Base-by-base conservation (phyloP, 2,888 invertebrate species). In the Xanthia togata region DNA sequence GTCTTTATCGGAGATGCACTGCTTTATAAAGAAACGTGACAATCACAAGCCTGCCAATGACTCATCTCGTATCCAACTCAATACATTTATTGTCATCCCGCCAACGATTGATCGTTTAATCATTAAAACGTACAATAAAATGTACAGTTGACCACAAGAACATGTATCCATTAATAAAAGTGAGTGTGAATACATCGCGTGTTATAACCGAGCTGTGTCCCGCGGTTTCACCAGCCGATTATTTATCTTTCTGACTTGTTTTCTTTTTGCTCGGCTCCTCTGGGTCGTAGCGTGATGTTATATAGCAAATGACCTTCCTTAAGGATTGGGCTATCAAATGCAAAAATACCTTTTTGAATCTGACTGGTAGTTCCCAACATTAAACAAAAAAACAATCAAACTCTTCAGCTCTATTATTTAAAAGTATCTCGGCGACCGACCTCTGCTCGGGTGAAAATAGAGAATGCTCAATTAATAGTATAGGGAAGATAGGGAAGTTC, bases 181-280 rank as follows among this genome's bases (percentile, higher is more conserved):
- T 35, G 73, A 50, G 57, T 79, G 55, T 72, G n/a, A n/a, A 31
- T 41, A 65, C 74, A 74, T 60, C n/a, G 8, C 64, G 14, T 53
- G n/a, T 41, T 57, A 23, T 53, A 60, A 47, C 23, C 8, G 12
- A 20, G 20, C 26, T 20, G 26, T 26, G 65, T 4, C 26, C 17
- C 26, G 4, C 26, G 44, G 44, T 44, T 44, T 20, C 12, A 44
- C 12, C n/a, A 4, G 4, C 5, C n/a, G n/a, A 14, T 14, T n/a
- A n/a, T 5, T 55, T n/a, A n/a, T 55, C n/a, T 55, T 53, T 53
- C n/a, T n/a, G n/a, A n/a, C 4, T n/a, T 11, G 12, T 14, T 62
- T 62, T 23, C 6, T 14, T 26, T 20, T 26, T 20, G n/a, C 0
- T n/a, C 4, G 9, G 8, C 6, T 12, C 12, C 6, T 12, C 20